A percentile compares a stretch with the other conserved stretches of the same genome.
Conservation (phyloP, 53 echinoderm and acorn worm species). For the Glandiceps talaboti region DNA sequence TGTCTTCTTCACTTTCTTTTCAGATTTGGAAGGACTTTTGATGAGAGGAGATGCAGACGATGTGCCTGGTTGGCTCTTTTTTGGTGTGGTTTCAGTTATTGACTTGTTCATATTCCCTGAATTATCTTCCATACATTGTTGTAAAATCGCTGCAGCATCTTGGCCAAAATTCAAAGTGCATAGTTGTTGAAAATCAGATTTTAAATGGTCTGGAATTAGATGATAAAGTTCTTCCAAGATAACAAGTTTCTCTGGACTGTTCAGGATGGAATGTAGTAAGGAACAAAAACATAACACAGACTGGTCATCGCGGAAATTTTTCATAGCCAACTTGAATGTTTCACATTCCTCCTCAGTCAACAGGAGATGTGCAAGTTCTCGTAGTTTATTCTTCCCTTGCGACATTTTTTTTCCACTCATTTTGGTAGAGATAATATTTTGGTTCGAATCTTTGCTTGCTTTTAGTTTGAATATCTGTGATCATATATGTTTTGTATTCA, state of each 20-base stretch:
- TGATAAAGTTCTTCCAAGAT: slow-evolving; percentile 54
- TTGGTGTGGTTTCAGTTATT: background rate
- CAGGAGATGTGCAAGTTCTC: slow-evolving; percentile 53
- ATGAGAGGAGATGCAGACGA: background rate
- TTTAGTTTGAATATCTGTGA: no score
- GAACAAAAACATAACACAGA: slow-evolving; percentile 67
- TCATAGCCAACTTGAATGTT: slow-evolving; percentile 49
- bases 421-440: no score
- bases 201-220: slow-evolving; percentile 55
- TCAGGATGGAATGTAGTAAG: slow-evolving; percentile 53
- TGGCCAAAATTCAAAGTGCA: slow-evolving; percentile 67
- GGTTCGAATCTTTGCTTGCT: no score
- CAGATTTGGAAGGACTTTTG: background rate
- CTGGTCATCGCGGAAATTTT: slow-evolving; percentile 57
- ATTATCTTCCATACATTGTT: slow-evolving; percentile 5
- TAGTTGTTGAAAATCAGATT: slow-evolving; percentile 60
- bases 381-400: slow-evolving; percentile 43
- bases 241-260: slow-evolving; percentile 48
- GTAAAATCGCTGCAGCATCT: background rate
- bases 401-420: no score
- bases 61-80: slow-evolving; percentile 4
- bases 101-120: slow-evolving; percentile 16
- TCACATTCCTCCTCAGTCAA: slow-evolving; percentile 62
- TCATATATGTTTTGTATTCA: no score
- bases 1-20: background rate